Base-by-base conservation (phyloP, 2,113 vertebrate genomes). In the Pleuronectes platessa region DNA sequence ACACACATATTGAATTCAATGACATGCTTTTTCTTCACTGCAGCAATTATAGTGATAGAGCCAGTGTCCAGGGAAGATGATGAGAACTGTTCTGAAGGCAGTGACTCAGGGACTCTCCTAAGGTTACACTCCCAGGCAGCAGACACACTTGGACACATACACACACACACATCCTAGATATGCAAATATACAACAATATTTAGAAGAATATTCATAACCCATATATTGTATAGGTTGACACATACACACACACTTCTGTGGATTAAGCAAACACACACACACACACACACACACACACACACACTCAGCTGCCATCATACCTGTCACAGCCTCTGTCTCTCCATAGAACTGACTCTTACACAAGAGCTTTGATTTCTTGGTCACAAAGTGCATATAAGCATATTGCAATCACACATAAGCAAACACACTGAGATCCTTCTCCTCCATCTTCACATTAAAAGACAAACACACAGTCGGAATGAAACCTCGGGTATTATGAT, bases 11-110 rank as follows among this genome's bases (percentile, higher is more conserved):
- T 47, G 45, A 13, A 62, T 21, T 64, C 23, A n/a, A 13, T 23
- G 21, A 18, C 45, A 26, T 59, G 18, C 49, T 24, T 56, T 35
- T 47, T 47, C 17, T 60, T 40, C 21, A 69, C 55, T 23, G n/a
- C 10, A 18, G 10, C 77, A 68, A 81, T 81, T 69, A 72, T 23
- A 81, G 65, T 31, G 1, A 76, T 59, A n/a, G 67, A 85, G 58
- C 47, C 49, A 58, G 58, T 27, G 74, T 72, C 71, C 79, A 65
- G 5, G 53, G 66, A 77, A 18, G 70, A 76, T 61, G 84, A 88
- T 26, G 63, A 65, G 80, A 86, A 9, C 59, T 26, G 71, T 85
- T 86, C 59, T 87, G 82, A 86, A 85, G 71, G 71, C 55, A 21
- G 23, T 53, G 58, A 61, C 68, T 62, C 75, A 58, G 56, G 26